phyloP scores from a whole-genome alignment of 2,888 invertebrate species.

The Drosophila pseudotalamancana region DNA sequence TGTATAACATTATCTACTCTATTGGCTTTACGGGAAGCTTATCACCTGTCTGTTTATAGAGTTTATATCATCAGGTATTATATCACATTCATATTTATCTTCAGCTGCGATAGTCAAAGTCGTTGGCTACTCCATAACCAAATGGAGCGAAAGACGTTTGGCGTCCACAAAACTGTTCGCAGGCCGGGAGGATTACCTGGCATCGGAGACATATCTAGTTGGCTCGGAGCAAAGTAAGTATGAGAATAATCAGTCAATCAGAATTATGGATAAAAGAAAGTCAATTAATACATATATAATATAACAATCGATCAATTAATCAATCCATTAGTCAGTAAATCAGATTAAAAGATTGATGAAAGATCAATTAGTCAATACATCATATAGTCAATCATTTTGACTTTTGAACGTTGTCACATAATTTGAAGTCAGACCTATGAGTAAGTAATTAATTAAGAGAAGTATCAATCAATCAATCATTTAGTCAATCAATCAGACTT shows the following conservation, averaged over 20 bases:
- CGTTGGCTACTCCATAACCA: conserved; percentile 73
- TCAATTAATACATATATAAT: not conserved
- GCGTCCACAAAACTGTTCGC: conserved; percentile 56
- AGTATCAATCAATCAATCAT: too few relatives aligned
- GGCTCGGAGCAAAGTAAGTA: conserved; percentile 85
- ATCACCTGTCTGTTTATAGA: conserved; percentile 1
- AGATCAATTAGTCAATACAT: too few relatives aligned
- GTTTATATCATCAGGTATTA: not conserved
- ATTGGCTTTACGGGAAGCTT: not conserved
- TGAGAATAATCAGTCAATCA: not conserved
- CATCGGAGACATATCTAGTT: conserved; percentile 84
- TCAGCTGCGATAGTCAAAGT: conserved; percentile 74
- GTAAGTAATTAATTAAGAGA: too few relatives aligned
- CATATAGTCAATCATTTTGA: too few relatives aligned
- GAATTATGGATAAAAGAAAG: too few relatives aligned
- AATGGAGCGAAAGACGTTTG: conserved; percentile 71
- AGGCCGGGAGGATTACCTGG: conserved; percentile 84
- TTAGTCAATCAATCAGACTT: too few relatives aligned
- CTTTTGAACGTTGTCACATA: too few relatives aligned
- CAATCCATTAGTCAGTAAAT: too few relatives aligned
- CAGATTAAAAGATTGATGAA: too few relatives aligned
- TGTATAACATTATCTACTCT: not conserved
- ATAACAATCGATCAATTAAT: not conserved
- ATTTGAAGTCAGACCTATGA: too few relatives aligned
- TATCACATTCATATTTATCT: conserved; percentile 4